phyloP scores from a whole-genome alignment of 2,888 invertebrate genomes.

The Lepidocyrtoides sp. region DNA sequence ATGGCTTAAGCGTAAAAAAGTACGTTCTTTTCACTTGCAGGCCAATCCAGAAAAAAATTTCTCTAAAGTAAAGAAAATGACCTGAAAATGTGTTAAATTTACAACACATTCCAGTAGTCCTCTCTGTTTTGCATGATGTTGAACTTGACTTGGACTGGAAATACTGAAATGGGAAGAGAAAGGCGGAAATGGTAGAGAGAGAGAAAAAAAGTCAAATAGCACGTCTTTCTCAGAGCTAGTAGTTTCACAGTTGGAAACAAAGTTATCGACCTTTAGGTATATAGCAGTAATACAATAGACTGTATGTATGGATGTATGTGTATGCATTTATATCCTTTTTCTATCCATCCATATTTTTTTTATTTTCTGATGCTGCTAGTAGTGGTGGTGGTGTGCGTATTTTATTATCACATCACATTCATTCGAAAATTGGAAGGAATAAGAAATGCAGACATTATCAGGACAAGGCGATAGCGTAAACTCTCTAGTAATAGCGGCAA shows the following conservation, averaged over 20 bases:
- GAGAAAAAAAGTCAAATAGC: not conserved
- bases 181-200: conserved; percentile 26
- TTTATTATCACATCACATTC: conserved; percentile 45
- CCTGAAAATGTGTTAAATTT: conserved; percentile 34
- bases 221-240: not conserved
- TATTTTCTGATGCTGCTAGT: not conserved
- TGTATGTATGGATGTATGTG: too few relatives aligned
- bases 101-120: not conserved
- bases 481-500: not conserved
- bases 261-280: conserved; percentile 70
- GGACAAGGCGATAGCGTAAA: not conserved
- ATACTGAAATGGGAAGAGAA: not conserved
- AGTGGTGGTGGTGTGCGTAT: conserved; percentile 11
- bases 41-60: not conserved
- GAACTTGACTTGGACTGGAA: conserved; percentile 50
- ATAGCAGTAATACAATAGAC: too few relatives aligned
- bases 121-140: conserved; percentile 28
- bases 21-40: not conserved
- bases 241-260: not conserved
- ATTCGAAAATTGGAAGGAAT: conserved; percentile 40
- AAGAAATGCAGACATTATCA: conserved; percentile 44
- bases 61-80: conserved; percentile 15
- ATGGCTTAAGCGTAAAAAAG: not conserved
- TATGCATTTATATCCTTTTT: not conserved
- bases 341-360: not conserved